Percentiles rank a stretch among this genome's conserved stretches.
Conservation (phyloP, 2,797 vertebrate genomes). For the Enteromius radiatus region DNA sequence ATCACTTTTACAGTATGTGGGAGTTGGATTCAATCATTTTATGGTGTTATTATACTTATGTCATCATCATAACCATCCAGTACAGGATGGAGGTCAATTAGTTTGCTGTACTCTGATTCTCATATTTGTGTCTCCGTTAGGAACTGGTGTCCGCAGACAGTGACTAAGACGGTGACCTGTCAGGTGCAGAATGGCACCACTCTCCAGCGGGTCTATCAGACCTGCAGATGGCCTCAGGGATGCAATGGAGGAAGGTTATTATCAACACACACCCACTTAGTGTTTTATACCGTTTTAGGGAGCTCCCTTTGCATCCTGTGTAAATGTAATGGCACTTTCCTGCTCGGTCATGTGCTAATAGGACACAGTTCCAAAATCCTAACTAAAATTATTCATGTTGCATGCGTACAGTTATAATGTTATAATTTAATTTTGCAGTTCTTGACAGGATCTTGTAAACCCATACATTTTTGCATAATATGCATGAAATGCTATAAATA, state of each 20-base stretch:
- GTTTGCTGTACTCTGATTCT: conserved; percentile 5
- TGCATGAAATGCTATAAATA: background rate
- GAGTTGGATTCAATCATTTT: conserved; percentile 14
- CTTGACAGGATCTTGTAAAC: background rate
- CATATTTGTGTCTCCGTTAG: conserved; percentile 69
- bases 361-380: background rate
- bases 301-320: background rate
- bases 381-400: background rate
- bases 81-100: background rate
- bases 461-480: background rate
- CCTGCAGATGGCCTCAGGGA: conserved; percentile 91
- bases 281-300: background rate
- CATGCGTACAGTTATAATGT: background rate
- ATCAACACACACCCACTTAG: conserved; percentile 4
- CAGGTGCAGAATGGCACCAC: conserved; percentile 93
- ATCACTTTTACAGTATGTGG: conserved; percentile 34
- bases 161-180: conserved; percentile 88
- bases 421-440: background rate
- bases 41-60: conserved; percentile 30
- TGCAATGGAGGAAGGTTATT: conserved; percentile 87
- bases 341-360: background rate
- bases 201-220: conserved; percentile 91
- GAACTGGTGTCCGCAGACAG: conserved; percentile 93
- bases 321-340: background rate
- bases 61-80: conserved; percentile 10